phyloP scores from a whole-genome alignment of 2,113 vertebrate genomes.

The Speoplatyrhinus poulsoni region DNA sequence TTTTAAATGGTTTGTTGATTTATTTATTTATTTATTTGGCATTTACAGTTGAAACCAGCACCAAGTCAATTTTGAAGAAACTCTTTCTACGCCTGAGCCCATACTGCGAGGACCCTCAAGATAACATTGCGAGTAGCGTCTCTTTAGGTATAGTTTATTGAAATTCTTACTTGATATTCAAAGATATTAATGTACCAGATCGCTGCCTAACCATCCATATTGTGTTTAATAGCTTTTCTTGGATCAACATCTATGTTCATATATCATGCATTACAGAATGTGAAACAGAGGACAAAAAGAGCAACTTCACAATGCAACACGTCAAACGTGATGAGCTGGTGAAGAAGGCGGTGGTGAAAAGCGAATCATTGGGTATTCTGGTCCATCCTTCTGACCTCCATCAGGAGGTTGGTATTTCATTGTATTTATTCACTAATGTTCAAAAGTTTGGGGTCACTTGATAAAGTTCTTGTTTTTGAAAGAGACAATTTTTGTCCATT shows the following conservation, averaged over 20 bases:
- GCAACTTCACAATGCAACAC: neutral
- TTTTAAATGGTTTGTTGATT: neutral
- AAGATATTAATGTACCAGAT: neutral
- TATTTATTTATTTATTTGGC: slow-evolving; percentile 18
- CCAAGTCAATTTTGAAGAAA: slow-evolving; percentile 80
- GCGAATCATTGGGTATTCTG: neutral
- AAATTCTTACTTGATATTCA: neutral
- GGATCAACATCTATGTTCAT: neutral
- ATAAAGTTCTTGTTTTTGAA: no score
- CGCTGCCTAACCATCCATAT: neutral
- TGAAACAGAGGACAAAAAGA: neutral
- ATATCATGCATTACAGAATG: slow-evolving; percentile 13
- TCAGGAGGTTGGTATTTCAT: neutral
- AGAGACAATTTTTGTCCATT: no score
- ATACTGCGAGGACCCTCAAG: slow-evolving; percentile 75
- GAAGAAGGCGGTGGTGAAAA: slow-evolving; percentile 72
- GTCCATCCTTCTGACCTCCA: neutral
- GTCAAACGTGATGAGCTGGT: accelerated
- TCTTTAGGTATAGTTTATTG: slow-evolving; percentile 10
- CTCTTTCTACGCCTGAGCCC: slow-evolving; percentile 82
- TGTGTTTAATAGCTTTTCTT: neutral
- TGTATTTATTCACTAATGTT: no score
- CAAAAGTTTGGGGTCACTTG: no score
- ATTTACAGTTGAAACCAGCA: slow-evolving; percentile 16
- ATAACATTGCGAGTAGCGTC: neutral